These are phyloP conservation scores for Stenolophus ochropezus DNA, from an alignment of 2,888 invertebrate species.

Conservation along the genomic window DNA sequence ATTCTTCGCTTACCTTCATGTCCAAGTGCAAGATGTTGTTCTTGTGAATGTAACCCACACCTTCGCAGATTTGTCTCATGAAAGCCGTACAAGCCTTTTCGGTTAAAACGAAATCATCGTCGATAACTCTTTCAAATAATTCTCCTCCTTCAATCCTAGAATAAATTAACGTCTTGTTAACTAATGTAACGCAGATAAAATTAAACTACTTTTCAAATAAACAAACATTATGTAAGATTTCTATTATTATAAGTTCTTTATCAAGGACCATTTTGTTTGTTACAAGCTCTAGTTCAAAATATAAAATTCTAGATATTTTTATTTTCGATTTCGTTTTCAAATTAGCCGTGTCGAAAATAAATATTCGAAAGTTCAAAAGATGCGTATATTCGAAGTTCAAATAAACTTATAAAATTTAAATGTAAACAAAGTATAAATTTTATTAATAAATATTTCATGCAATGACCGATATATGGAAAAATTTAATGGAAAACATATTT, in stretches of 20 bases:
- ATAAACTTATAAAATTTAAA: too few relatives aligned
- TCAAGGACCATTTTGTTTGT: slow-evolving; percentile 11
- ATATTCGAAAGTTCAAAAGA: too few relatives aligned
- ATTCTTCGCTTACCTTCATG: slow-evolving; percentile 85
- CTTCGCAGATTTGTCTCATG: slow-evolving; percentile 98
- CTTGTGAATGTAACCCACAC: slow-evolving; percentile 96
- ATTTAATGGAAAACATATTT: too few relatives aligned
- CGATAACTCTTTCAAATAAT: slow-evolving; percentile 98
- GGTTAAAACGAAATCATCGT: slow-evolving; percentile 97
- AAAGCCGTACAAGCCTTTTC: slow-evolving; percentile 97
- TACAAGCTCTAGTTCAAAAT: neutral
- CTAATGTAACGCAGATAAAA: neutral
- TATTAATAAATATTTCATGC: too few relatives aligned
- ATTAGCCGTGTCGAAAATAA: too few relatives aligned
- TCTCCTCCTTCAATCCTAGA: slow-evolving; percentile 98
- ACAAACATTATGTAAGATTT: neutral
- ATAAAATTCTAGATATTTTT: neutral
- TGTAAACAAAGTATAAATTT: too few relatives aligned
- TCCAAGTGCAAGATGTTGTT: slow-evolving; percentile 97
- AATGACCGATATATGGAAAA: too few relatives aligned
- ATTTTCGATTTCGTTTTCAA: neutral
- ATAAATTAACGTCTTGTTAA: slow-evolving; percentile 63
- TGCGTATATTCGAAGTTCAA: too few relatives aligned
- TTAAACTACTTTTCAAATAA: neutral
- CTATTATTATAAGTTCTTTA: slow-evolving; percentile 12